Percentiles rank a stretch among this genome's conserved stretches.
Evolutionary conservation across 2,797 vertebrate genomes (phyloP).

Genomic region (Gadopsis bispinosus): DNA sequence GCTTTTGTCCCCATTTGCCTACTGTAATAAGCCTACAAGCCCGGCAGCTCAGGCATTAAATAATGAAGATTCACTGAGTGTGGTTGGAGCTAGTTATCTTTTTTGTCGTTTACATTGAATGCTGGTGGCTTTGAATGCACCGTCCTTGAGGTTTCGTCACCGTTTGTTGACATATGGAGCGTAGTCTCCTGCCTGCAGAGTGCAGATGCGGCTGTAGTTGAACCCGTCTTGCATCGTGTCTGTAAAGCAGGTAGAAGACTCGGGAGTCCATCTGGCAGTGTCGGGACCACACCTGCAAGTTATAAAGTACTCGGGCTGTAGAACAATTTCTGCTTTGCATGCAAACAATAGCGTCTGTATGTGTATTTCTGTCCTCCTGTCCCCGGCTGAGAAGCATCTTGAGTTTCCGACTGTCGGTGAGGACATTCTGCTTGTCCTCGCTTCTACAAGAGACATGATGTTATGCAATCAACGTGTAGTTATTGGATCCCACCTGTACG

Average conservation of each 20-base stretch:
- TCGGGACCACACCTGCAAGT: constrained; percentile 54
- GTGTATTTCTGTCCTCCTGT: constrained; percentile 2
- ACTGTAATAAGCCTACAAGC: constrained; percentile 78
- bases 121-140: constrained; percentile 25
- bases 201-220: neutral
- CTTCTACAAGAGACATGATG: constrained; percentile 6
- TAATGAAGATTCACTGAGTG: constrained; percentile 69
- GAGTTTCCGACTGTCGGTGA: neutral
- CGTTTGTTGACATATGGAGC: constrained; percentile 19
- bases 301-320: constrained; percentile 12
- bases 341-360: constrained; percentile 33
- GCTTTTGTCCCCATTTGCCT: constrained; percentile 76
- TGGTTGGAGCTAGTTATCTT: constrained; percentile 55
- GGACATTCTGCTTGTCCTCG: neutral
- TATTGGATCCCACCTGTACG: constrained; percentile 10
- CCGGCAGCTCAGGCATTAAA: constrained; percentile 61
- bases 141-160: constrained; percentile 15
- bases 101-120: constrained; percentile 34
- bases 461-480: neutral
- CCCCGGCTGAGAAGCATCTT: constrained; percentile 16
- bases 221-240: neutral
- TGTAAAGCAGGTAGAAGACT: constrained; percentile 13
- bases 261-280: constrained; percentile 44
- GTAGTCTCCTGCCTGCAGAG: constrained; percentile 1
- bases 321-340: constrained; percentile 49